Percentiles rank a stretch among this genome's conserved stretches.
Evolutionary conservation across 2,888 invertebrate species (phyloP).

Genomic region (Caenorhabditis becei): DNA sequence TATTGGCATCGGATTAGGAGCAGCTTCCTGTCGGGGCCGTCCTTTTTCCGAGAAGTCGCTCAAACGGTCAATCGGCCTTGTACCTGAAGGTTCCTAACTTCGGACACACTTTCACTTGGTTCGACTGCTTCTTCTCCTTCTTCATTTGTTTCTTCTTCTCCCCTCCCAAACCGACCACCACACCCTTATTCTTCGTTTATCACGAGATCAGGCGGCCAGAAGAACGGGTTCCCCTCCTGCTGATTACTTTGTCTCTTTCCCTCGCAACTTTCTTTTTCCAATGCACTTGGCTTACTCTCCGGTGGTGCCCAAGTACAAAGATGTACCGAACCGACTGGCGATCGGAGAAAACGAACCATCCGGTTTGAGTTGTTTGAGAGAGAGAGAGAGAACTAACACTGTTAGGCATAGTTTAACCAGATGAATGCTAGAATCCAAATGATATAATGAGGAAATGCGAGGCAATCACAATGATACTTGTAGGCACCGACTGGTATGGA

Average conservation of each 20-base stretch:
- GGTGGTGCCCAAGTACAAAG: slow-evolving; percentile 56
- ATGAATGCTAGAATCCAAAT: not conserved
- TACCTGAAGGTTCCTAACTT: slow-evolving; percentile 1
- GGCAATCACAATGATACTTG: slow-evolving; percentile 10
- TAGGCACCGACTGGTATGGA: slow-evolving; percentile 81
- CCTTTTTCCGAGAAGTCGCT: not conserved
- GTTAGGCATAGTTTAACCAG: not conserved
- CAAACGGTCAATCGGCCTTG: not conserved
- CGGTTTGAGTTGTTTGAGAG: slow-evolving; percentile 48
- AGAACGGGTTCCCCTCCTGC: slow-evolving; percentile 38
- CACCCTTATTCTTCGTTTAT: slow-evolving; percentile 50
- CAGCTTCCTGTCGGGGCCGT: not conserved
- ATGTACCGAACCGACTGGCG: slow-evolving; percentile 67
- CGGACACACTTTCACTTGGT: slow-evolving; percentile 51
- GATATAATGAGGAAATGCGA: not conserved
- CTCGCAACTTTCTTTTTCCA: slow-evolving; percentile 1
- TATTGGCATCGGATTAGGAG: not conserved
- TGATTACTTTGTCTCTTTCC: slow-evolving; percentile 28
- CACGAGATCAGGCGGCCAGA: slow-evolving; percentile 39
- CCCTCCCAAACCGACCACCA: slow-evolving; percentile 29
- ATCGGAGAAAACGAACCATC: slow-evolving; percentile 68
- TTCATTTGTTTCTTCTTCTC: slow-evolving; percentile 2
- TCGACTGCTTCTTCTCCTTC: slow-evolving; percentile 8
- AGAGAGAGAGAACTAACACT: not conserved
- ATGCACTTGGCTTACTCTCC: slow-evolving; percentile 15